Base-by-base conservation (phyloP, 2,888 invertebrate species). In the Melanchra persicariae region DNA sequence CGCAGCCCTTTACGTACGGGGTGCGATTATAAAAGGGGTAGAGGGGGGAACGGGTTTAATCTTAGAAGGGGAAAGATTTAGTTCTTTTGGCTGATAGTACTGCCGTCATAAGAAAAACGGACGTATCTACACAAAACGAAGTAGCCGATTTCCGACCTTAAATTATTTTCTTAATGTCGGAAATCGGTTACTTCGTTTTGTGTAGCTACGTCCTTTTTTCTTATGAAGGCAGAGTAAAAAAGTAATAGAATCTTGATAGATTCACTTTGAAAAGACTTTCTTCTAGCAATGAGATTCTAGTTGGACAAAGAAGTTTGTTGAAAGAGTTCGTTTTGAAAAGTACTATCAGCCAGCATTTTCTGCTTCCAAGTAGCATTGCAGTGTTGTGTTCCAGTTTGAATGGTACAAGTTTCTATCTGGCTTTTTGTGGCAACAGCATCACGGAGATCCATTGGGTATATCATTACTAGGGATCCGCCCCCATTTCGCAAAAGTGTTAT, bases 21-120 rank as follows among this genome's bases (percentile, higher is more conserved):
- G 57, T 76, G 57, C 49, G 65, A 70, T 78, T 78, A 65, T 54
- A 60, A 60, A 55, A 26, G 26, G 37, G 59, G 43, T 8, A 8
- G n/a, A 34, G 24, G 22, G 52, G 40, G n/a, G 17, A 52, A 45
- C 7, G 43, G 59, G 63, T 61, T 70, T 76, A 76, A 80, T 77
- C 61, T 59, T 70, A 65, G 17, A 40, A 64, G 19, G 63, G 40
- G 54, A 26, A 43, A 62, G 61, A 62, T 78, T 70, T 75, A 70
- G 64, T 76, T 74, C 40, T 10, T 59, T 37, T 24, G 45, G 19
- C 19, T 37, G 34, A 62, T 73, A 73, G 40, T 58, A 57, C 4
- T 30, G 6, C 2, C n/a, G n/a, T n/a, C n/a, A n/a, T n/a, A n/a
- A n/a, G n/a, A n/a, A n/a, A n/a, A n/a, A n/a, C n/a, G n/a, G n/a